These are phyloP conservation scores for Pipa parva DNA, from an alignment of 2,113 vertebrate species.

Conservation along the genomic window DNA sequence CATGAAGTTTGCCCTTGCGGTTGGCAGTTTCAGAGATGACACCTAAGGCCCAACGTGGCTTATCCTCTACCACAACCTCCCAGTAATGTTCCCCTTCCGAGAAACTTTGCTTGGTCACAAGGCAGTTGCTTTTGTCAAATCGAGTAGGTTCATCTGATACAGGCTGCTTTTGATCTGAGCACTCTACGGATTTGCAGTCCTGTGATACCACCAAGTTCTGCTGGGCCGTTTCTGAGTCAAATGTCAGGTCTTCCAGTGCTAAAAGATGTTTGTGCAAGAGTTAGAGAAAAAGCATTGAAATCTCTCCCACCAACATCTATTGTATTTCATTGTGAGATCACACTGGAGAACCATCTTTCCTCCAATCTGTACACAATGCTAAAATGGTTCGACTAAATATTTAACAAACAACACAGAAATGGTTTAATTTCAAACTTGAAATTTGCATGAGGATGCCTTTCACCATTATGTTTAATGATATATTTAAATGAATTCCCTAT, in stretches of 20 bases:
- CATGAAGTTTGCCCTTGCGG: conserved; percentile 68
- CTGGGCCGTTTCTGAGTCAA: conserved; percentile 55
- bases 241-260: conserved; percentile 51
- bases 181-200: conserved; percentile 50
- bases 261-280: too few relatives aligned
- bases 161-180: conserved; percentile 53
- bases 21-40: conserved; percentile 69
- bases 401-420: too few relatives aligned
- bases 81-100: conserved; percentile 76
- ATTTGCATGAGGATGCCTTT: too few relatives aligned
- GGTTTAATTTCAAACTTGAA: too few relatives aligned
- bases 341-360: too few relatives aligned
- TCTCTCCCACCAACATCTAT: too few relatives aligned
- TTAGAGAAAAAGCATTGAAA: too few relatives aligned
- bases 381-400: too few relatives aligned
- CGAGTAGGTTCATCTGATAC: conserved; percentile 65
- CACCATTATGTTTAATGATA: too few relatives aligned
- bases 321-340: too few relatives aligned
- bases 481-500: too few relatives aligned
- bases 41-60: conserved; percentile 83
- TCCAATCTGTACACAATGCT: too few relatives aligned
- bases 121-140: conserved; percentile 79
- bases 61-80: conserved; percentile 78
- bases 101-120: conserved; percentile 68
- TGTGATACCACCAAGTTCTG: conserved; percentile 53